phyloP scores from a whole-genome alignment of 2,888 invertebrate species.

The Drosophila multiciliata region DNA sequence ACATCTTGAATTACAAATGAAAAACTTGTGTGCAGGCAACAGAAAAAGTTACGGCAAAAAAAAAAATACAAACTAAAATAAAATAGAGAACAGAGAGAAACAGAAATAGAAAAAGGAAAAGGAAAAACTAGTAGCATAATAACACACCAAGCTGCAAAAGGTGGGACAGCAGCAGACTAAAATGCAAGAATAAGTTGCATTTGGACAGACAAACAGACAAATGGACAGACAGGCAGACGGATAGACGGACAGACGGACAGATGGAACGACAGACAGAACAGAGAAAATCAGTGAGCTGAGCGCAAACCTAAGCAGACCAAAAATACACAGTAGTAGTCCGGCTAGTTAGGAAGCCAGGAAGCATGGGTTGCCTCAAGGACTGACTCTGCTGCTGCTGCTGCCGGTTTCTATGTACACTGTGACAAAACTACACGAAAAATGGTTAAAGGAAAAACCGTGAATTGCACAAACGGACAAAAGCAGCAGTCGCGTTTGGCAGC shows the following conservation, averaged over 20 bases:
- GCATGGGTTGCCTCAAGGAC: conserved; percentile 15
- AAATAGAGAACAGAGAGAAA: neutral
- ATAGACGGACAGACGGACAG: neutral
- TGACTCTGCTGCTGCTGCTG: conserved; percentile 4
- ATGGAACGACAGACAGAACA: conserved; percentile 32
- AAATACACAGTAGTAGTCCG: conserved; percentile 50
- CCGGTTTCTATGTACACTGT: conserved; percentile 36
- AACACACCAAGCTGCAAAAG: conserved; percentile 74
- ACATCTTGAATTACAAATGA: conserved; percentile 83
- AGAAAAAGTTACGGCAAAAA: conserved; percentile 53
- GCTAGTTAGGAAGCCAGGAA: conserved; percentile 48
- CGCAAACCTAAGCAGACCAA: conserved; percentile 53
- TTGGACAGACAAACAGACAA: conserved; percentile 49
- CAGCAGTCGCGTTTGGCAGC: conserved; percentile 16
- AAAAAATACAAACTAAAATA: conserved; percentile 9
- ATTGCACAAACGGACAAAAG: conserved; percentile 39
- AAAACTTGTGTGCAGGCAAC: conserved; percentile 79
- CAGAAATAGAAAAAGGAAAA: conserved; percentile 35
- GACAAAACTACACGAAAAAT: conserved; percentile 38
- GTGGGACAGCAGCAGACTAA: conserved; percentile 67
- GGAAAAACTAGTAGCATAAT: conserved; percentile 63
- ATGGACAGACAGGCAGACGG: neutral
- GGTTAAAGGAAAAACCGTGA: conserved; percentile 20
- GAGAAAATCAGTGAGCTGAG: conserved; percentile 55
- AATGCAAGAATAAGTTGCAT: conserved; percentile 74